Percentiles rank a stretch among this genome's conserved stretches.
phyloP scores from a whole-genome alignment of 1,140 invertebrate species.

The Drosophila burlai region DNA sequence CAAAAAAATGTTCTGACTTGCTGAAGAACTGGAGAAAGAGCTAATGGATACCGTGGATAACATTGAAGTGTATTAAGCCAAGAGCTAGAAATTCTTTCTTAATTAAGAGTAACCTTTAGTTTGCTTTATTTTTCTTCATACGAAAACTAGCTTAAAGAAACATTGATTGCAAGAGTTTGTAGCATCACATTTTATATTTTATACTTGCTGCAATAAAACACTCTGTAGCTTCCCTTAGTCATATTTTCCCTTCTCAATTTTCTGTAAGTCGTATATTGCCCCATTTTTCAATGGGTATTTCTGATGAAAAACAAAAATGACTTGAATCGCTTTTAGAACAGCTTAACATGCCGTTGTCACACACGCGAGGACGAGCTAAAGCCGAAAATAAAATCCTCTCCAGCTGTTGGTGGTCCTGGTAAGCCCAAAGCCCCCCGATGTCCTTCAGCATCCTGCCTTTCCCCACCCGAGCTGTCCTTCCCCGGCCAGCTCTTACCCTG shows the following conservation, averaged over 20 bases:
- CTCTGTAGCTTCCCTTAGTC: neutral
- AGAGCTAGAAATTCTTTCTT: neutral
- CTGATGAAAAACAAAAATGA: conserved; percentile 45
- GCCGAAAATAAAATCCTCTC: conserved; percentile 54
- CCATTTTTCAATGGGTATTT: neutral
- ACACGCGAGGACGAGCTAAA: conserved; percentile 56
- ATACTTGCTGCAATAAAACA: neutral
- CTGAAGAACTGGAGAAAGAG: neutral
- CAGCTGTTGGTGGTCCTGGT: conserved; percentile 41
- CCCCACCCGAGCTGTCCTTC: conserved; percentile 6
- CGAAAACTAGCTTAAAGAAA: too few species aligned
- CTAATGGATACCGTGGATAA: conserved; percentile 12
- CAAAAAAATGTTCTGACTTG: conserved; percentile 6
- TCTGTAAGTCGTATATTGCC: neutral
- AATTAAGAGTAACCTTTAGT: too few species aligned
- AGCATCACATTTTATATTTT: neutral
- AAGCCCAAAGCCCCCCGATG: neutral
- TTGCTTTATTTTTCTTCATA: too few species aligned
- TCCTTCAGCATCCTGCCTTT: conserved; percentile 8
- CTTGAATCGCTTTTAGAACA: conserved; percentile 75
- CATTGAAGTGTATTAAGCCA: neutral
- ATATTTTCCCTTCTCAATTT: neutral
- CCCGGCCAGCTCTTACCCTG: conserved; percentile 67
- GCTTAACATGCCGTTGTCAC: conserved; percentile 77
- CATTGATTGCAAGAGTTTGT: neutral